Base-by-base conservation (phyloP, 2,113 vertebrate species). In the Balaenoptera acutorostrata region DNA sequence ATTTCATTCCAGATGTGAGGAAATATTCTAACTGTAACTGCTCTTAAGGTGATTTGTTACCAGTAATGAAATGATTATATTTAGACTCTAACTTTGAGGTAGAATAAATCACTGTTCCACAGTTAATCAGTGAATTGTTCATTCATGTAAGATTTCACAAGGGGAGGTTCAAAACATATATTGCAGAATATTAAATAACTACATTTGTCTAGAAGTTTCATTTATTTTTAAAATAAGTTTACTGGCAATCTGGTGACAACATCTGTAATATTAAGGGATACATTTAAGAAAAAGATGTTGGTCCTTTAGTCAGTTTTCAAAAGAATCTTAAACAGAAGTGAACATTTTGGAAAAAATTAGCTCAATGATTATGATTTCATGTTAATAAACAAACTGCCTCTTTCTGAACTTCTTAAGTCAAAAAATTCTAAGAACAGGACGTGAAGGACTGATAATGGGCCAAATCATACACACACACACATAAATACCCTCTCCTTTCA, bases 21-120 rank as follows among this genome's bases (percentile, higher is more conserved):
- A 96, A 92, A 95, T 85, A 59, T 64, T 93, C 85, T 88, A 59
- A 46, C 82, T 91, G 31, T 81, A 88, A 95, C 52, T 69, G 36
- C 77, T 96, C 71, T 78, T 93, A 93, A 49, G 78, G 83, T 93
- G 92, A 96, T 93, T 92, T 95, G 95, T 93, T 90, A 77, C 89
- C 87, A 59, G 88, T 97, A 97, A 97, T 88, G 88, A 95, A 96
- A 96, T 97, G 89, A 96, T 95, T 97, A 90, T 94, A 95, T 95
- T 96, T 96, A 92, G 84, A 69, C 74, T 89, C 18, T 64, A 95
- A 92, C 85, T 96, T 87, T 44, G 57, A 80, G 59, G 90, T 75
- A 88, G 81, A 95, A 97, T 97, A 96, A 96, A 96, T 94, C 93
- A 96, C 61, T 39, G 33, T 92, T 96, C 90, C 69, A 77, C 52